Evolutionary conservation across 2,113 vertebrate species (phyloP).

Genomic region (Apteryx owenii): DNA sequence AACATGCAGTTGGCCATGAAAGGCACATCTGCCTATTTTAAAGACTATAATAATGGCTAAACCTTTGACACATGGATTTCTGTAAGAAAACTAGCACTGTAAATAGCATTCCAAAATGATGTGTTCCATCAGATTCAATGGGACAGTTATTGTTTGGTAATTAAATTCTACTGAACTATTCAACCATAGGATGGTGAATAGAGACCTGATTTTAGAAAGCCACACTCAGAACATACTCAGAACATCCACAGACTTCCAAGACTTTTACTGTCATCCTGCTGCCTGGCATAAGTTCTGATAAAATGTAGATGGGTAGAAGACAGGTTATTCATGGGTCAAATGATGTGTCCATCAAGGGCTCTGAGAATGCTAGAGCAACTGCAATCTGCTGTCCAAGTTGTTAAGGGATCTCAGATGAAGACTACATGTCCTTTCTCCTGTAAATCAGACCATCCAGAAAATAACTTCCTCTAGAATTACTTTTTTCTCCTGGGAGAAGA

Average conservation of each 20-base stretch:
- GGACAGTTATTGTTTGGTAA: constrained; percentile 70
- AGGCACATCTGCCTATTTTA: constrained; percentile 53
- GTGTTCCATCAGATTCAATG: constrained; percentile 55
- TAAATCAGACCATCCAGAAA: background rate
- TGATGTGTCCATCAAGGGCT: background rate
- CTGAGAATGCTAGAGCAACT: background rate
- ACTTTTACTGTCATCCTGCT: background rate
- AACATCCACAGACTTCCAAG: constrained; percentile 31
- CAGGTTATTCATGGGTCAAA: background rate
- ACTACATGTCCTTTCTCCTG: rapidly evolving
- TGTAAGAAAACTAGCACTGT: constrained; percentile 43
- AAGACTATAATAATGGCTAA: constrained; percentile 39
- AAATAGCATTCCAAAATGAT: constrained; percentile 64
- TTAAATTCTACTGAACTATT: constrained; percentile 65
- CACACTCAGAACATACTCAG: constrained; percentile 21
- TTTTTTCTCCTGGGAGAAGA: background rate
- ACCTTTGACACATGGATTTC: constrained; percentile 57
- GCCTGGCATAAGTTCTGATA: background rate
- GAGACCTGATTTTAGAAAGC: background rate
- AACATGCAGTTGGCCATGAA: constrained; percentile 47
- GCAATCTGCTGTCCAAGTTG: background rate
- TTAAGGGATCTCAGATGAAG: background rate
- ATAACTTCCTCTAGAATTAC: background rate
- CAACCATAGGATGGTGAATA: background rate
- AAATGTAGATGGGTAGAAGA: background rate